Conservation (phyloP, 2,797 vertebrate genomes). For the Lithobates sylvaticus region DNA sequence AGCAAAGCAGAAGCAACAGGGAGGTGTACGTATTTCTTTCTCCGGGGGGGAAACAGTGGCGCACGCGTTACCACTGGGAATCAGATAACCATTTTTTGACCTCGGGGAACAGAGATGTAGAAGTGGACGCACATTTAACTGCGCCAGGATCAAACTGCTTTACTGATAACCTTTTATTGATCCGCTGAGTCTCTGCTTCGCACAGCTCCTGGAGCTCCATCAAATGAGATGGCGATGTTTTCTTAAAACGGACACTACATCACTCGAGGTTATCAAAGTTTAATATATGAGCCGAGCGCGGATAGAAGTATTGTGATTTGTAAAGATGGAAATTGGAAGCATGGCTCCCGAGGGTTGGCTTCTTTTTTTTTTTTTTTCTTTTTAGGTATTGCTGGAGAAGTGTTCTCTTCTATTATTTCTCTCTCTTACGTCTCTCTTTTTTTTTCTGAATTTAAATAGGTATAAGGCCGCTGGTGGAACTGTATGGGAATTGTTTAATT, state of each 20-base stretch:
- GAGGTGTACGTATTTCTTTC: constrained; percentile 32
- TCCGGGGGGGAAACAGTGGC: neutral
- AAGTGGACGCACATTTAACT: constrained; percentile 67
- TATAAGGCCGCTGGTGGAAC: constrained; percentile 37
- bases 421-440: constrained; percentile 27
- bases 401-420: constrained; percentile 43
- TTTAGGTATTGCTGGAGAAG: constrained; percentile 19
- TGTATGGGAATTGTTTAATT: constrained; percentile 52
- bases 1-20: neutral
- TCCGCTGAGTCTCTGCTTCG: constrained; percentile 66
- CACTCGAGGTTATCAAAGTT: constrained; percentile 62
- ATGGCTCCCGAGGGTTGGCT: constrained; percentile 22
- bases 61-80: constrained; percentile 63
- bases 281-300: constrained; percentile 63
- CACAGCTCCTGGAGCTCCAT: constrained; percentile 66
- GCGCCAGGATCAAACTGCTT: constrained; percentile 71
- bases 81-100: constrained; percentile 68
- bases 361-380: constrained; percentile 1
- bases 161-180: constrained; percentile 72
- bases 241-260: constrained; percentile 59
- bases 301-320: constrained; percentile 63
- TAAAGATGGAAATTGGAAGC: constrained; percentile 56
- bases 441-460: constrained; percentile 47
- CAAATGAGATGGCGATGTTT: constrained; percentile 63
- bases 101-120: constrained; percentile 67